phyloP scores from a whole-genome alignment of 2,888 invertebrate species.

The Peribatodes rhomboidaria region DNA sequence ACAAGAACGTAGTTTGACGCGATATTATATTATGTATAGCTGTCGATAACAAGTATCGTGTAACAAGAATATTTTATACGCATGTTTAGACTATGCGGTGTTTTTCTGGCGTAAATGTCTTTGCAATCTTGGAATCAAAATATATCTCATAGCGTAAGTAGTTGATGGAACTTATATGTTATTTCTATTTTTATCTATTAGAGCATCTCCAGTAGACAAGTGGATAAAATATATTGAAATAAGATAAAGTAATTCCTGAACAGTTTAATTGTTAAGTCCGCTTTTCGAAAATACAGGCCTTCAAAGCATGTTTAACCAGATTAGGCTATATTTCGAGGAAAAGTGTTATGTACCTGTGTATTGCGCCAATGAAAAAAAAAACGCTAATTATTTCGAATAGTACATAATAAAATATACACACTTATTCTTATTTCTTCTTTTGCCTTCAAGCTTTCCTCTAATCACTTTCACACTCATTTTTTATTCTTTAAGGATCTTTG shows the following conservation, averaged over 20 bases:
- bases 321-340: slow-evolving; percentile 68
- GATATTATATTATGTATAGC: slow-evolving; percentile 61
- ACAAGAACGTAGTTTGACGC: slow-evolving; percentile 72
- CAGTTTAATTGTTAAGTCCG: slow-evolving; percentile 49
- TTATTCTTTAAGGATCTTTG: slow-evolving; percentile 5
- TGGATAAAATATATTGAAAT: slow-evolving; percentile 62
- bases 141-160: slow-evolving; percentile 69
- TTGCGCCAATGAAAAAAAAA: slow-evolving; percentile 77
- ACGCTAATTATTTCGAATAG: background rate
- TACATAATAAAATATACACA: background rate
- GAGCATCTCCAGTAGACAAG: slow-evolving; percentile 51
- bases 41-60: slow-evolving; percentile 12
- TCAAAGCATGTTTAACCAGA: slow-evolving; percentile 58
- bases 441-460: slow-evolving; percentile 4
- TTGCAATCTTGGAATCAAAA: slow-evolving; percentile 55
- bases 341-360: slow-evolving; percentile 78
- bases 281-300: slow-evolving; percentile 43
- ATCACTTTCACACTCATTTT: slow-evolving; percentile 20
- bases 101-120: slow-evolving; percentile 40
- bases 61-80: slow-evolving; percentile 17
- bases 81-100: slow-evolving; percentile 22
- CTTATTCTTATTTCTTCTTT: background rate
- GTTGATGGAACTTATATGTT: slow-evolving; percentile 64
- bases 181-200: slow-evolving; percentile 63
- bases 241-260: slow-evolving; percentile 64